phyloP scores from a whole-genome alignment of 2,797 vertebrate species.

The Knipowitschia caucasica region DNA sequence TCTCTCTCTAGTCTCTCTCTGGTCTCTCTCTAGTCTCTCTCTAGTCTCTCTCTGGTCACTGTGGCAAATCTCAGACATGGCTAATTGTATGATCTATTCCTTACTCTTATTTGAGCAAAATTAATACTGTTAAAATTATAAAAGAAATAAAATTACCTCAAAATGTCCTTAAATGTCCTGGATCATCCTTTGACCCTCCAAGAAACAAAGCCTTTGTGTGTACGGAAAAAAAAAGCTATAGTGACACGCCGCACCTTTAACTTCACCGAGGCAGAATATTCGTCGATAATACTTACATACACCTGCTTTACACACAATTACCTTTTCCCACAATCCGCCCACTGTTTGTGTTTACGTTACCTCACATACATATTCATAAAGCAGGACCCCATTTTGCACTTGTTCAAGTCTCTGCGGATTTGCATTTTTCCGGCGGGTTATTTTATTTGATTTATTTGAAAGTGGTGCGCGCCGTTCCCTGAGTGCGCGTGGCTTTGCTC shows the following conservation, averaged over 20 bases:
- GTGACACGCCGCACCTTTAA: background rate
- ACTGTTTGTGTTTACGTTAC: background rate
- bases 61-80: too few species aligned
- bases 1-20: too few species aligned
- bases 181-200: too few species aligned
- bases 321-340: background rate
- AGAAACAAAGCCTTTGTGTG: too few species aligned
- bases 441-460: conserved; percentile 29
- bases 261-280: background rate
- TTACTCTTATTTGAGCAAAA: too few species aligned
- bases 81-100: too few species aligned
- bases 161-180: too few species aligned
- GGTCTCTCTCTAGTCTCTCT: too few species aligned
- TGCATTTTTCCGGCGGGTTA: conserved; percentile 4
- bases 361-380: conserved; percentile 11
- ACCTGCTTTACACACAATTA: conserved; percentile 19
- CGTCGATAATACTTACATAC: background rate
- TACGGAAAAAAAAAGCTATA: too few species aligned
- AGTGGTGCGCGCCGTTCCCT: background rate
- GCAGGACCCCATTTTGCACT: conserved; percentile 5
- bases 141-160: too few species aligned
- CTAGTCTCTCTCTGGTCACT: too few species aligned
- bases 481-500: background rate
- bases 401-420: background rate
- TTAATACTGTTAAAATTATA: too few species aligned